Evolutionary conservation across 2,797 vertebrate genomes (phyloP).

Genomic region (Lophura swinhoii): DNA sequence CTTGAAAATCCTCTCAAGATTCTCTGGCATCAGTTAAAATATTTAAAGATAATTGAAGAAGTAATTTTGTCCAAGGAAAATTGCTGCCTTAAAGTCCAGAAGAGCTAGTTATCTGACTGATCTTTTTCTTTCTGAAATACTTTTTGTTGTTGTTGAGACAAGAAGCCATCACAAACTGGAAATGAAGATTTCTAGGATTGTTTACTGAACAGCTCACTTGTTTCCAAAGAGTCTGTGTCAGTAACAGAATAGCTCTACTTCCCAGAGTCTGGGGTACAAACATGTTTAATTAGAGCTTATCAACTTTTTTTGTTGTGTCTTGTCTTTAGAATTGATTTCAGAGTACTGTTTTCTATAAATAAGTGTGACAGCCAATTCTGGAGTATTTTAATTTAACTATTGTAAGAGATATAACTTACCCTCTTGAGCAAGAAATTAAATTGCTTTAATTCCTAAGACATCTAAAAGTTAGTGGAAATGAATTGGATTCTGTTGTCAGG

Average conservation of each 20-base stretch:
- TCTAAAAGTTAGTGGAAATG: neutral
- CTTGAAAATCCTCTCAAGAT: constrained; percentile 10
- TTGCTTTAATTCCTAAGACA: neutral
- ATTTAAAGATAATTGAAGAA: constrained; percentile 3
- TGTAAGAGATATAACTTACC: neutral
- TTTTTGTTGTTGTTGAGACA: neutral
- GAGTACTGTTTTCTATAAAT: neutral
- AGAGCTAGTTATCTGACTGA: neutral
- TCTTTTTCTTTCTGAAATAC: neutral
- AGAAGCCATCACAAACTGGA: constrained; percentile 14
- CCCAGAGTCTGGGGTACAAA: neutral
- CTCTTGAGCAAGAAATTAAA: neutral
- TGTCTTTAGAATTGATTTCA: neutral
- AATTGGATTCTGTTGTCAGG: neutral
- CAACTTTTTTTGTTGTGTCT: neutral
- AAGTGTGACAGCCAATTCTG: neutral
- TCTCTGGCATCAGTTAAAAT: constrained; percentile 20
- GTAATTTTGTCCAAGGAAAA: constrained; percentile 2
- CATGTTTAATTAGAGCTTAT: neutral
- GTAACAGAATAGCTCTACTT: neutral
- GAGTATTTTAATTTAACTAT: neutral
- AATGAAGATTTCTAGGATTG: neutral
- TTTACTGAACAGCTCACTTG: neutral
- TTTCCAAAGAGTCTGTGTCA: neutral
- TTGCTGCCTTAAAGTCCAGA: neutral